Evolutionary conservation across 2,113 vertebrate species (phyloP).

Genomic region (Pimephales promelas): DNA sequence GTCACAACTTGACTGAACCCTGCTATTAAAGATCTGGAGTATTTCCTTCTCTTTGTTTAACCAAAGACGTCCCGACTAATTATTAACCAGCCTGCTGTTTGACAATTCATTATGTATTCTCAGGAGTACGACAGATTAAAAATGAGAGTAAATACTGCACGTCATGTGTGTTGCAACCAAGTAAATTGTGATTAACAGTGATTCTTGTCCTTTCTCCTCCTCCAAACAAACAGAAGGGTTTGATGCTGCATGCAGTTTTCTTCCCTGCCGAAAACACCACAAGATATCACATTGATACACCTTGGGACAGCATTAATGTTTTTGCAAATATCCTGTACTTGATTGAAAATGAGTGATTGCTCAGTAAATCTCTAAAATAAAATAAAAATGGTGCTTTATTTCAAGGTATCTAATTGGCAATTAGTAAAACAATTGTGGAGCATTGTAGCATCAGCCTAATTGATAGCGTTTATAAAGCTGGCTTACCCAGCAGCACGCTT

Average conservation of each 20-base stretch:
- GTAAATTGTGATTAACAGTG: slow-evolving; percentile 43
- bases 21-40: background rate
- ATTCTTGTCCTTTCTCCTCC: slow-evolving; percentile 14
- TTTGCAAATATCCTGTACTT: slow-evolving; percentile 52
- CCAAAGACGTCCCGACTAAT: slow-evolving; percentile 14
- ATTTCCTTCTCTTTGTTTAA: slow-evolving; percentile 18
- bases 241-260: background rate
- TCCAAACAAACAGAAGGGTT: slow-evolving; percentile 34
- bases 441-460: slow-evolving; percentile 61
- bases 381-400: slow-evolving; percentile 62
- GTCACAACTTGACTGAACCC: slow-evolving; percentile 1
- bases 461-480: slow-evolving; percentile 65
- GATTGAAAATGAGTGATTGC: slow-evolving; percentile 56
- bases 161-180: background rate
- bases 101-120: slow-evolving; percentile 33
- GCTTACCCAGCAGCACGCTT: slow-evolving; percentile 57
- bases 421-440: slow-evolving; percentile 67
- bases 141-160: slow-evolving; percentile 25
- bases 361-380: slow-evolving; percentile 59
- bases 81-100: slow-evolving; percentile 25
- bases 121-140: background rate
- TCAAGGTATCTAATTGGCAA: slow-evolving; percentile 69
- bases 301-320: slow-evolving; percentile 47
- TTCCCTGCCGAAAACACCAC: slow-evolving; percentile 16
- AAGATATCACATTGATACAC: slow-evolving; percentile 31